Evolutionary conservation across 2,797 vertebrate species (phyloP), one percentile per base, ranked within the genome.

Genomic region (Phataginus tetradactyla): DNA sequence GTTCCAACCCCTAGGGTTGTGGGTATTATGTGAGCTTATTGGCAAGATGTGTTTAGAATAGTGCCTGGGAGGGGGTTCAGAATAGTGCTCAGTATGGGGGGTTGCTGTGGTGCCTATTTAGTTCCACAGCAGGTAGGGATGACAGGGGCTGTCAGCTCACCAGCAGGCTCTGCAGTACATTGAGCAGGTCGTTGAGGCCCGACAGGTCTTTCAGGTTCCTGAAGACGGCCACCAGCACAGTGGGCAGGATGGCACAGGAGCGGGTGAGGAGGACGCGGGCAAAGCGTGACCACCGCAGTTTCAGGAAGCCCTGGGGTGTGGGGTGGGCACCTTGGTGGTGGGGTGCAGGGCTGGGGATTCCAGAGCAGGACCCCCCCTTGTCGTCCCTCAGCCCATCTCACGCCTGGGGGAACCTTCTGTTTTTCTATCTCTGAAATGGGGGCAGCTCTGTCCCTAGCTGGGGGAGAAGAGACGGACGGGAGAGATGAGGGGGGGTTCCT

Each of bases 161-260:
- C 99, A 99, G 96, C 57, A 99, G 97, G 87, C 99, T 99, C 97
- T 99, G 99, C 49, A 99, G 98, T 53, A 98, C 99, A 0, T 99
- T 99, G 88, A 99, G 98, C 21, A 99, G 85, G 91, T 99, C 99
- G 0, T 99, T 99, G 98, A 99, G 98, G 79, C 97, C 97, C 0
- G 99, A 98, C 83, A 99, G 97, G 83, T 98, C 98, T 61, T 27
- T 90, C 32, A 99, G 86, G 0, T 99, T 98, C 86, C 98, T 98
- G 98, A 98, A 99, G 85, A 98, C 64, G 0, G 99, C 99, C 87
- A 99, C 97, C 0, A 99, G 96, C 83, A 99, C 27, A 0, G 99
- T 99, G 92, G 99, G 99, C 68, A 99, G 96, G 97, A 99, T 98
- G 91, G 99, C 99, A 0, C 98, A 98, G 89, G 98, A 98, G 86